Conservation (phyloP, 1,140 invertebrate genomes). For the Orussus abietinus region DNA sequence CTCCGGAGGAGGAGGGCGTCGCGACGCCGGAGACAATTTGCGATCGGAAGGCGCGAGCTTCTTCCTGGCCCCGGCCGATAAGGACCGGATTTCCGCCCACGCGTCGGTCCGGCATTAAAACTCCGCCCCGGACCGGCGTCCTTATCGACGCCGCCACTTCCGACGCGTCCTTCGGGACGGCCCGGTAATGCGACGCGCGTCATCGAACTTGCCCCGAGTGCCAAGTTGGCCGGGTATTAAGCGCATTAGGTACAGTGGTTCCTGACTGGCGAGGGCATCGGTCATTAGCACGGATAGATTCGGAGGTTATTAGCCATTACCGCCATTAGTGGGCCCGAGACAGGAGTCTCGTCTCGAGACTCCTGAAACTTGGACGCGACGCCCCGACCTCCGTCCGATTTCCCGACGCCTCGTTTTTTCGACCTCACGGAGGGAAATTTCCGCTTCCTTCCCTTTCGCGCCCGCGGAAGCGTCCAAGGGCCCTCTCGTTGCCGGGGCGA, state of each 20-base stretch:
- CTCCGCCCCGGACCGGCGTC: too few species aligned
- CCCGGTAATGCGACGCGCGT: conserved; percentile 36
- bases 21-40: too few species aligned
- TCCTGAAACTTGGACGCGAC: background rate
- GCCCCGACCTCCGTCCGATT: too few species aligned
- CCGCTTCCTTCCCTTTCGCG: too few species aligned
- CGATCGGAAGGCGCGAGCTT: conserved; percentile 32
- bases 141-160: conserved; percentile 38
- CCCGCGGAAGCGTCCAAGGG: too few species aligned
- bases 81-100: too few species aligned
- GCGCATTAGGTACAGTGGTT: conserved; percentile 41
- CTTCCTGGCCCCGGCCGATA: conserved; percentile 30
- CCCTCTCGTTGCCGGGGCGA: too few species aligned
- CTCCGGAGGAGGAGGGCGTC: too few species aligned
- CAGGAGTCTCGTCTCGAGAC: background rate
- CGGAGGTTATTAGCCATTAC: conserved; percentile 48
- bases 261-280: conserved; percentile 34
- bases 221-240: conserved; percentile 40
- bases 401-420: too few species aligned
- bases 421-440: too few species aligned
- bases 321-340: conserved; percentile 32
- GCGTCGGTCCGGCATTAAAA: too few species aligned
- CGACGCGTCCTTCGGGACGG: too few species aligned
- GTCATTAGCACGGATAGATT: conserved; percentile 49
- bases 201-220: conserved; percentile 40